Evolutionary conservation across 2,888 invertebrate species (phyloP).

Genomic region (Pyralis farinalis): DNA sequence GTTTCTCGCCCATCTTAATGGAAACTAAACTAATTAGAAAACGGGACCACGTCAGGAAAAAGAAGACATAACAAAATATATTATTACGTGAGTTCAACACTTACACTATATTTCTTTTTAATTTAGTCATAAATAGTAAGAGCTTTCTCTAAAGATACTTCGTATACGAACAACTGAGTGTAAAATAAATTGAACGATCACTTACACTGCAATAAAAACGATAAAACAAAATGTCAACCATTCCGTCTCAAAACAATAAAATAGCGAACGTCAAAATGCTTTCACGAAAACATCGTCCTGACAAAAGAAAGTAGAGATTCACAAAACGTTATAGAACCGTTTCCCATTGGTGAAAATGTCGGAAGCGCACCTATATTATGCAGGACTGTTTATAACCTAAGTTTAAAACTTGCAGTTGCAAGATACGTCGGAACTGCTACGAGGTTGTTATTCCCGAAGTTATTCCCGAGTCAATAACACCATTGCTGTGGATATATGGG

Average conservation of each 20-base stretch:
- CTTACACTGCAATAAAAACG: too few relatives aligned
- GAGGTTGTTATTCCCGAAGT: slow-evolving; percentile 56
- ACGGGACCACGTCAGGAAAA: too few relatives aligned
- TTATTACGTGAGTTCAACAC: too few relatives aligned
- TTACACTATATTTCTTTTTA: too few relatives aligned
- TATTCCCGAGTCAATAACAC: slow-evolving; percentile 70
- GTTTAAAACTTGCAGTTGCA: slow-evolving; percentile 29
- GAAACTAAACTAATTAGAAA: too few relatives aligned
- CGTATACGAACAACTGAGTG: too few relatives aligned
- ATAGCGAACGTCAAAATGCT: background rate
- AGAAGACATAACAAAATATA: too few relatives aligned
- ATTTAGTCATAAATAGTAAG: too few relatives aligned
- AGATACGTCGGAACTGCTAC: slow-evolving; percentile 30
- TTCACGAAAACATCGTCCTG: background rate
- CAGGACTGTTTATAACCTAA: slow-evolving; percentile 24
- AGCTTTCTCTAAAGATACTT: too few relatives aligned
- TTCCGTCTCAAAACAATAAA: background rate
- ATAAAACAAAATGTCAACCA: background rate
- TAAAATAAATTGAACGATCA: too few relatives aligned
- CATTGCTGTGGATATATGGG: slow-evolving; percentile 56
- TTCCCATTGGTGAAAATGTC: slow-evolving; percentile 10
- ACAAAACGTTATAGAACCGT: slow-evolving; percentile 7
- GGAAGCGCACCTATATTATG: slow-evolving; percentile 18
- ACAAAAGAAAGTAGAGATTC: background rate
- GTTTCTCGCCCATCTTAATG: too few relatives aligned